Evolutionary conservation across 2,888 invertebrate genomes (phyloP).

Genomic region (Mimas tiliae): DNA sequence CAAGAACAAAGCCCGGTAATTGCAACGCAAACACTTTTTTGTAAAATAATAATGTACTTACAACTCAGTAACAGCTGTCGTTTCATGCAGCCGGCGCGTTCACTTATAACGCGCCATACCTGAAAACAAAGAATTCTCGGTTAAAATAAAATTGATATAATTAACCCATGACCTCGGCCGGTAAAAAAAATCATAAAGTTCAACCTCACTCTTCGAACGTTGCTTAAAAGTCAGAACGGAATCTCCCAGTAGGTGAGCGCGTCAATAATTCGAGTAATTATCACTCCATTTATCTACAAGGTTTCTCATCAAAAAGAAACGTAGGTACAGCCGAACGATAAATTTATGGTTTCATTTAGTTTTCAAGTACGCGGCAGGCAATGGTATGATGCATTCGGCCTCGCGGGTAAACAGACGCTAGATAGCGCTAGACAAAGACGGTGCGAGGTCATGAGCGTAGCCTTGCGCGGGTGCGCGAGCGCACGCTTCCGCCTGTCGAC

Average conservation of each 20-base stretch:
- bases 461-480: constrained; percentile 81
- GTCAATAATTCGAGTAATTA: constrained; percentile 49
- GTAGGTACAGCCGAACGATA: constrained; percentile 53
- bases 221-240: constrained; percentile 26
- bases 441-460: constrained; percentile 84
- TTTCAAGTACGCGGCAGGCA: constrained; percentile 66
- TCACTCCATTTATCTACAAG: constrained; percentile 64
- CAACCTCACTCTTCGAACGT: constrained; percentile 29
- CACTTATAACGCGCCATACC: constrained; percentile 71
- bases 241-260: constrained; percentile 34
- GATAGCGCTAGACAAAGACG: constrained; percentile 84
- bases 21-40: constrained; percentile 7
- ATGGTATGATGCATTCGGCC: constrained; percentile 83
- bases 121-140: constrained; percentile 46
- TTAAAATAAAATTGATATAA: constrained; percentile 26
- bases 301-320: constrained; percentile 57
- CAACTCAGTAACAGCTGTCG: constrained; percentile 63
- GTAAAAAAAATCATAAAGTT: constrained; percentile 28
- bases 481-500: constrained; percentile 79
- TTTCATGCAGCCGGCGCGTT: constrained; percentile 63
- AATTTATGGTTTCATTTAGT: constrained; percentile 66
- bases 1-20: neutral
- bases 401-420: constrained; percentile 81
- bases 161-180: constrained; percentile 27
- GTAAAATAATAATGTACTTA: constrained; percentile 52